Conservation (phyloP, 2,888 invertebrate species). For the Drosophila affinis region DNA sequence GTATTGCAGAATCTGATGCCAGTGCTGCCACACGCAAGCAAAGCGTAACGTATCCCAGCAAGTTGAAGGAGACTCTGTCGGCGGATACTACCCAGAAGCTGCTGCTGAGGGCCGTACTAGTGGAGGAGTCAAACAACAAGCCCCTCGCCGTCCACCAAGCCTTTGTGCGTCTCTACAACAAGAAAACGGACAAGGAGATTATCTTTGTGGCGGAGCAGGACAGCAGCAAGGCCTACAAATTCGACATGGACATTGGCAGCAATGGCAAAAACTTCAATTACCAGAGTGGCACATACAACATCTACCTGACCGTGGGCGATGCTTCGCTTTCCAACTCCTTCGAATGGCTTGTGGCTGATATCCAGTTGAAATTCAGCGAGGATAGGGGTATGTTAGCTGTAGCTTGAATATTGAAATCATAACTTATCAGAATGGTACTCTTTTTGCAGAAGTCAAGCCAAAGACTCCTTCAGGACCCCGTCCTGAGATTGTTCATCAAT, state of each 20-base stretch:
- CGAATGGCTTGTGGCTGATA: constrained; percentile 92
- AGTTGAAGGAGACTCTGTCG: constrained; percentile 88
- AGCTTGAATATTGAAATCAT: background rate
- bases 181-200: constrained; percentile 90
- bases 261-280: constrained; percentile 91
- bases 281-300: constrained; percentile 90
- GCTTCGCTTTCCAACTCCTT: constrained; percentile 94
- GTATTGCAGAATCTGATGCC: constrained; percentile 95
- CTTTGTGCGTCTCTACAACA: constrained; percentile 91
- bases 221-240: constrained; percentile 90
- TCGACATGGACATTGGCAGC: constrained; percentile 94
- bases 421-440: background rate
- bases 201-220: constrained; percentile 97
- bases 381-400: constrained; percentile 73
- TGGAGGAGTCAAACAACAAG: constrained; percentile 88
- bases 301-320: constrained; percentile 96
- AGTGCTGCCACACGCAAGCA: constrained; percentile 91
- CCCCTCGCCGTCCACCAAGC: constrained; percentile 92
- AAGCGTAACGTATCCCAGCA: constrained; percentile 90
- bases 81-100: constrained; percentile 96
- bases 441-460: constrained; percentile 61
- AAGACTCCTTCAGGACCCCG: constrained; percentile 83
- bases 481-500: constrained; percentile 90
- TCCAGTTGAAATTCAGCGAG: constrained; percentile 89
- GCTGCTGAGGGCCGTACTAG: constrained; percentile 90